Evolutionary conservation across 2,888 invertebrate genomes (phyloP), one percentile per base, ranked within the genome.

Genomic region (Elmis aenea): DNA sequence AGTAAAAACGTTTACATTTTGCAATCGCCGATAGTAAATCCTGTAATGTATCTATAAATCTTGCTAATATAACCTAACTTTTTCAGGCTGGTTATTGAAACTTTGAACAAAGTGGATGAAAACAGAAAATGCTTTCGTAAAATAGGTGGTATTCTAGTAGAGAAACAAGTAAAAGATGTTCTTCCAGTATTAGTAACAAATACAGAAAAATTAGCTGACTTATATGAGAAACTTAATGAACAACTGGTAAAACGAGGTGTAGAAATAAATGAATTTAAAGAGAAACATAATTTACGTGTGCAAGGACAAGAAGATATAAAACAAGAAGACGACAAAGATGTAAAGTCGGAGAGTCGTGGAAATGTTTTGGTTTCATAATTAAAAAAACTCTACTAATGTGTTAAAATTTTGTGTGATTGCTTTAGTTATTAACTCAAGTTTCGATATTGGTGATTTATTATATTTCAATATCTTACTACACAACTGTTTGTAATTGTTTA

Each of bases 71-170:
- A 33, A 26, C 21, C 14, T 22, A 22, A 23, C 45, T 36, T 45
- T 69, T 73, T 26, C 68, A 96, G 95, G 67, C 83, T 95, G 66
- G 96, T 97, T 37, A 87, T 94, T 52, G 94, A 94, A 58, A 92
- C 94, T 8, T 72, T 97, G 42, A 83, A 86, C 62, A 83, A 83
- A 39, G 86, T 93, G 12, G 88, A 90, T 59, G 79, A 77, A 8
- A 77, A 79, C 32, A 79, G 94, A 51, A 91, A 86, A 66, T 96
- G 96, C 67, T 96, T 86, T 67, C 80, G 94, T 58, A 80, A 95
- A 75, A 83, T 96, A 46, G 95, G 95, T 33, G 95, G 95, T 13
- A 87, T 96, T 37, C 72, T 96, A 33, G 90, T 92, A 46, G 94
- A 96, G 70, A 77, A 90, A 52, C 92, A 87, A 6, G 96, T 95